Evolutionary conservation across 2,797 vertebrate species (phyloP), one percentile per base, ranked within the genome.

Genomic region (Xiphorhynchus erythropygius): DNA sequence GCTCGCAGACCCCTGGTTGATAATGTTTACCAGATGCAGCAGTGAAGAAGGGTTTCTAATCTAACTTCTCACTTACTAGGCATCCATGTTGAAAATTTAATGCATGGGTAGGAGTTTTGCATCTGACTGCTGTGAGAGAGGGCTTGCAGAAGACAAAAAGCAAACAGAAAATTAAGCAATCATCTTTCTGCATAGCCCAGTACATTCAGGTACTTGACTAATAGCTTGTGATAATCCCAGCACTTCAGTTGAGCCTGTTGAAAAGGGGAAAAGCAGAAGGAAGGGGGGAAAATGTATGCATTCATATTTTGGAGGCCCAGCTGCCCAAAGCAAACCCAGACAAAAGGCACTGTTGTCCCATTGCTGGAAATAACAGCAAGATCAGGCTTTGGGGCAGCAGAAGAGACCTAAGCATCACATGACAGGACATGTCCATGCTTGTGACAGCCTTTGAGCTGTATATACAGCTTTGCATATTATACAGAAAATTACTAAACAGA

Each of bases 21-120:
- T 80, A 81, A 94, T 83, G 81, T 89, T 93, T 82, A 52, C 88
- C 90, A 95, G 78, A 87, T 79, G 71, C 19, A 4, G 69, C 59
- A 55, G 69, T 28, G 46, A 41, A 94, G 39, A 77, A 67, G 39
- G 21, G 16, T 90, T 91, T 90, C 82, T 70, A 67, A 42, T 76
- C 60, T 41, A 35, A 16, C 24, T 49, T 70, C 67, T 81, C 1
- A 2, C 50, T 86, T 71, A 50, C 64, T 77, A 44, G 70, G 28
- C 33, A 68, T 76, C 49, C 28, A 11, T 28, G 56, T n/a, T 0
- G 27, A 93, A 88, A 86, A 73, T 42, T 32, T 70, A 46, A 50
- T 47, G 41, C 77, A 30, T 2, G 28, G 69, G 22, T 47, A 71
- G 55, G 77, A 76, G 19, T 74, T 47, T 56, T 49, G 69, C 30